phyloP scores from a whole-genome alignment of 1,140 invertebrate genomes.

The Pseudomyrmex pallidus region DNA sequence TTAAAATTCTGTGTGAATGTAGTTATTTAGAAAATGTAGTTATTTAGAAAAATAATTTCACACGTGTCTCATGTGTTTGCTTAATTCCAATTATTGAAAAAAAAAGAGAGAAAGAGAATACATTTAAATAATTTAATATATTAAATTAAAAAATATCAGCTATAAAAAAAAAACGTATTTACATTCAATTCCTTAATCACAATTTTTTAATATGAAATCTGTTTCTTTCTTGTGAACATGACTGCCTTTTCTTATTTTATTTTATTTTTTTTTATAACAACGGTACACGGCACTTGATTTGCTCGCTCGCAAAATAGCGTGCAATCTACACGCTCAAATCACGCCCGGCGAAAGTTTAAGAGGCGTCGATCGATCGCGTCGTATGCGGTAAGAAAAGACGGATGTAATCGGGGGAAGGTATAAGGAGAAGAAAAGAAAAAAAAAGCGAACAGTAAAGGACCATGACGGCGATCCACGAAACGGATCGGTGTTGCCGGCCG shows the following conservation, averaged over 20 bases:
- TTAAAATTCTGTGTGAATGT: no score
- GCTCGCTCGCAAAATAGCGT: slow-evolving; percentile 46
- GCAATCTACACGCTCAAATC: slow-evolving; percentile 60
- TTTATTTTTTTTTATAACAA: slow-evolving; percentile 31
- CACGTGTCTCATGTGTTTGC: neutral
- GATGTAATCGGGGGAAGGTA: neutral
- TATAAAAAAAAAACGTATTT: no score
- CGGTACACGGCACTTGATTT: slow-evolving; percentile 4
- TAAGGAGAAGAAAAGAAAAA: neutral
- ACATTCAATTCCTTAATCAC: no score
- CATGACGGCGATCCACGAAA: slow-evolving; percentile 48
- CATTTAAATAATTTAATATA: no score
- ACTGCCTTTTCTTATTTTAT: neutral
- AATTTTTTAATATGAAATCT: no score
- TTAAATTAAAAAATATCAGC: no score
- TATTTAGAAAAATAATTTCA: neutral
- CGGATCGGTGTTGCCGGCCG: slow-evolving; percentile 26
- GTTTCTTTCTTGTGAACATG: no score
- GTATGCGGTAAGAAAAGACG: slow-evolving; percentile 8
- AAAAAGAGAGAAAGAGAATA: no score
- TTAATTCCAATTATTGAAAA: neutral
- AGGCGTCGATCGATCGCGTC: slow-evolving; percentile 43
- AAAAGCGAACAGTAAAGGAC: slow-evolving; percentile 15
- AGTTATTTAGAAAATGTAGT: no score
- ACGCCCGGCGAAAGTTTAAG: slow-evolving; percentile 51